phyloP scores from a whole-genome alignment of 2,797 vertebrate species.

The Pelobates cultripes region DNA sequence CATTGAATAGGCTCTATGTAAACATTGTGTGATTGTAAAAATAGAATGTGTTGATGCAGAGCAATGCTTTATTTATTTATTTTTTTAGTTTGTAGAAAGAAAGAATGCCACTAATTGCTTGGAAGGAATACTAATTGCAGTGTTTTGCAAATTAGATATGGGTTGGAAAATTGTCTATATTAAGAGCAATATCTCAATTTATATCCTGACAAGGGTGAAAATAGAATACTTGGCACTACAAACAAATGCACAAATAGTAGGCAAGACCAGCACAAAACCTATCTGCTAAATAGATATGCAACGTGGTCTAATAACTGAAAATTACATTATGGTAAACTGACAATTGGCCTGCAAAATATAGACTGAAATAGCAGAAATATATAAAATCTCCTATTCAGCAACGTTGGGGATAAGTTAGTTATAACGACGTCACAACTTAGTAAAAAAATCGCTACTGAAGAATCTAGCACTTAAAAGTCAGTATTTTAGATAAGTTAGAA shows the following conservation, averaged over 20 bases:
- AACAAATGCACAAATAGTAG: neutral
- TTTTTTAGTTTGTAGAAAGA: neutral
- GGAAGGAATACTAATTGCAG: neutral
- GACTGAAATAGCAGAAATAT: too few species aligned
- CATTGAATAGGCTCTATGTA: neutral
- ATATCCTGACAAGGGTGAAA: neutral
- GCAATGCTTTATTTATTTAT: neutral
- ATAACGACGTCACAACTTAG: too few species aligned
- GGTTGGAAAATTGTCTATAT: neutral
- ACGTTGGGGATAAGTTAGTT: too few species aligned
- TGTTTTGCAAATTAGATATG: neutral
- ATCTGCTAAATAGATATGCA: neutral
- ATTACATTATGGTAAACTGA: too few species aligned
- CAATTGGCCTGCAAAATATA: too few species aligned
- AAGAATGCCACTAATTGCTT: neutral
- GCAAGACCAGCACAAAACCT: neutral
- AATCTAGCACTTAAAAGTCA: too few species aligned
- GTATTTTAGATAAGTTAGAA: too few species aligned
- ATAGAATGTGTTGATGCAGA: neutral
- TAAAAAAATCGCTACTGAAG: too few species aligned
- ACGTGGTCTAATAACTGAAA: too few species aligned
- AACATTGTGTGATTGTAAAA: neutral
- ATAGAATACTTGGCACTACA: neutral
- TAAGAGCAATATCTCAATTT: neutral
- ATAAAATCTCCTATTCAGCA: too few species aligned